These are phyloP conservation scores for Shinisaurus crocodilurus DNA, from an alignment of 2,113 vertebrate genomes.

Conservation along the genomic window DNA sequence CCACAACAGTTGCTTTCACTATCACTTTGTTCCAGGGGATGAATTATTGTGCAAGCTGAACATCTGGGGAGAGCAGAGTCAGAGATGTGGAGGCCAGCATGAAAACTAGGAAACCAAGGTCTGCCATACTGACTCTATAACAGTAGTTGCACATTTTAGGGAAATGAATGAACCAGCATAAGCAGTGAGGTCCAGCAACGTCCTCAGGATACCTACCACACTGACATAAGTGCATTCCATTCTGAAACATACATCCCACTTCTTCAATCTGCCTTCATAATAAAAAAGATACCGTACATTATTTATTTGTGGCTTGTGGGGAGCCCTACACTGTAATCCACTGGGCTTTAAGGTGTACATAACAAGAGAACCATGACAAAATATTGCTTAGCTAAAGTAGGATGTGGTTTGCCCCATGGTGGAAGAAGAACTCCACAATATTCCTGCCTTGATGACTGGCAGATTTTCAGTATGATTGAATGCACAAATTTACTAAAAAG, in stretches of 20 bases:
- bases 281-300: background rate
- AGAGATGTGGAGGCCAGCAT: background rate
- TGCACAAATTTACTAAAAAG: background rate
- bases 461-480: background rate
- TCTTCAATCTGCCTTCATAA: background rate
- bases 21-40: background rate
- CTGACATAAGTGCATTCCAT: background rate
- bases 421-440: background rate
- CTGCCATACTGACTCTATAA: background rate
- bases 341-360: background rate
- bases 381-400: background rate
- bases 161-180: background rate
- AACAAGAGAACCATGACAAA: background rate
- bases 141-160: background rate
- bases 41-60: background rate
- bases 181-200: background rate
- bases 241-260: background rate
- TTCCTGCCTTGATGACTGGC: background rate
- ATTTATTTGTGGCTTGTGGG: background rate
- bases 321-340: background rate
- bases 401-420: slow-evolving; percentile 9
- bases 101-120: background rate
- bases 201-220: background rate
- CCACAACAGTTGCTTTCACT: background rate
- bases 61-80: background rate